A percentile compares a stretch with the other conserved stretches of the same genome.
Evolutionary conservation across 2,888 invertebrate genomes (phyloP).

Genomic region (Rutpela maculata): DNA sequence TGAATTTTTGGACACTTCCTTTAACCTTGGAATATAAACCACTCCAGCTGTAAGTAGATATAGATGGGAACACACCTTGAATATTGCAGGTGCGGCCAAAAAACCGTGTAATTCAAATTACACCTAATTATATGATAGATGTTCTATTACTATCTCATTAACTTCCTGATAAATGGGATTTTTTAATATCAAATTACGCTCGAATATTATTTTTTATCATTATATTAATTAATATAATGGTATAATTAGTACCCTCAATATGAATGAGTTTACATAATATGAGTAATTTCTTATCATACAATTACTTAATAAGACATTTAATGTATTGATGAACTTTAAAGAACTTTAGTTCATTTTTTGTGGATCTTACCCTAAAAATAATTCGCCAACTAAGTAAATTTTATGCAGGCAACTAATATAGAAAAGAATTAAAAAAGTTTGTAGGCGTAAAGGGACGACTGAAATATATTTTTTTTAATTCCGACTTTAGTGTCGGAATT

Average conservation of each 20-base stretch:
- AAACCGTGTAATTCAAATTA: conserved; percentile 69
- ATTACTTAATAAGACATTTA: neutral
- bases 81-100: conserved; percentile 68
- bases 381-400: too few relatives aligned
- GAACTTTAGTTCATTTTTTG: too few relatives aligned
- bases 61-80: conserved; percentile 62
- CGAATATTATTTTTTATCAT: conserved; percentile 32
- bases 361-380: too few relatives aligned
- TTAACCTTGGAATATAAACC: conserved; percentile 51
- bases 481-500: too few relatives aligned
- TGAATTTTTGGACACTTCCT: conserved; percentile 53
- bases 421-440: too few relatives aligned
- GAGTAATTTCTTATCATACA: neutral
- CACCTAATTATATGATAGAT: conserved; percentile 68
- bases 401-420: too few relatives aligned
- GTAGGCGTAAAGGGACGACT: too few relatives aligned
- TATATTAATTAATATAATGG: conserved; percentile 38
- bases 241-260: conserved; percentile 29
- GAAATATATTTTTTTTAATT: too few relatives aligned
- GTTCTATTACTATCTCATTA: conserved; percentile 64
- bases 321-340: too few relatives aligned
- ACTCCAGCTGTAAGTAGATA: conserved; percentile 57
- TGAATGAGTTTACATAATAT: conserved; percentile 8
- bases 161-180: conserved; percentile 62
- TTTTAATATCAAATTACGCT: conserved; percentile 37